Conservation (phyloP, 2,113 vertebrate species). For the Planiliza haematocheilus region DNA sequence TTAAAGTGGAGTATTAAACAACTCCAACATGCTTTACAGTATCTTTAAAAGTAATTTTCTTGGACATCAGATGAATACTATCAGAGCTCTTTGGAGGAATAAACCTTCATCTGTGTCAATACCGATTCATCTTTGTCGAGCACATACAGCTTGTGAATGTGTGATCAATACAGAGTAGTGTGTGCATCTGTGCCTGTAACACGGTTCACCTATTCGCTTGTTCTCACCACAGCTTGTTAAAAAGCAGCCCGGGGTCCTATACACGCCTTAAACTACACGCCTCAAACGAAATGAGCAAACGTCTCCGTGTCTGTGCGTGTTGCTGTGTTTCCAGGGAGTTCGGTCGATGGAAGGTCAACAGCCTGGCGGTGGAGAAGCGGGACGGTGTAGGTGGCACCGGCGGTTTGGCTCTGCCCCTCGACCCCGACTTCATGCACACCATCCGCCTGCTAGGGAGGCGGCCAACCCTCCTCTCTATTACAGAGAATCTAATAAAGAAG, state of each 20-base stretch:
- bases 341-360: conserved; percentile 89
- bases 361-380: conserved; percentile 83
- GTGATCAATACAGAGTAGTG: too few species aligned
- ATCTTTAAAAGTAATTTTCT: neutral
- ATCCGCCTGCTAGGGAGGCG: conserved; percentile 84
- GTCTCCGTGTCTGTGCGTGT: conserved; percentile 24
- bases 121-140: neutral
- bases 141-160: neutral
- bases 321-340: conserved; percentile 81
- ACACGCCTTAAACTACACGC: conserved; percentile 5
- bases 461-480: conserved; percentile 83
- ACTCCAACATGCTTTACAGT: neutral
- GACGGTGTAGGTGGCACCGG: conserved; percentile 67
- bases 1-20: too few species aligned
- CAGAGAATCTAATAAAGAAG: conserved; percentile 86
- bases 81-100: neutral
- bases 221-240: conserved; percentile 43
- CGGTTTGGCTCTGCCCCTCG: conserved; percentile 79
- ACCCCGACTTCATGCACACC: conserved; percentile 84
- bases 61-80: neutral
- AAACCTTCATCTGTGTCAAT: conserved; percentile 3
- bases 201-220: too few species aligned
- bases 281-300: conserved; percentile 21
- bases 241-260: conserved; percentile 8
- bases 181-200: too few species aligned